A percentile compares a stretch with the other conserved stretches of the same genome.
These are phyloP conservation scores for Cephus nigrinus DNA, from an alignment of 2,888 invertebrate genomes.

Conservation along the genomic window DNA sequence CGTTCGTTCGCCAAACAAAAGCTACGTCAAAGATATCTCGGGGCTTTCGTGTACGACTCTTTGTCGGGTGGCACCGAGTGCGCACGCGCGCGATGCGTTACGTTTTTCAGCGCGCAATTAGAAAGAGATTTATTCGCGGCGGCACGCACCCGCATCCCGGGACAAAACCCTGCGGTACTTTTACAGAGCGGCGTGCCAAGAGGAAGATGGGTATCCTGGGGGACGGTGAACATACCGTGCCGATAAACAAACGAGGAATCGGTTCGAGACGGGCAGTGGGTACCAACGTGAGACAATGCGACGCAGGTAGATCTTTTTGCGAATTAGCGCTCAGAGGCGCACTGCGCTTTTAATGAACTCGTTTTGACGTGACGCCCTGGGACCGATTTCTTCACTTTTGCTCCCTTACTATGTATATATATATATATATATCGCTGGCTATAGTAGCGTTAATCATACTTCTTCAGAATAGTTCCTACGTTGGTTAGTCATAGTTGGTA, in stretches of 20 bases:
- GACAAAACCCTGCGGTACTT: background rate
- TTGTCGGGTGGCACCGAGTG: slow-evolving; percentile 54
- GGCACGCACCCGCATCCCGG: slow-evolving; percentile 38
- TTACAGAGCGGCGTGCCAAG: slow-evolving; percentile 11
- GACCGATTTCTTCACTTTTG: slow-evolving; percentile 19
- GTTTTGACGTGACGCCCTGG: slow-evolving; percentile 53
- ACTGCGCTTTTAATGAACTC: slow-evolving; percentile 58
- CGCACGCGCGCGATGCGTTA: slow-evolving; percentile 29
- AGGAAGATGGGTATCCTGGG: slow-evolving; percentile 10
- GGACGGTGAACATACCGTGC: slow-evolving; percentile 17
- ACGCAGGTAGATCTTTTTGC: slow-evolving; percentile 31
- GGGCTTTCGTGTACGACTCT: slow-evolving; percentile 29
- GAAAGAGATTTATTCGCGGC: slow-evolving; percentile 60
- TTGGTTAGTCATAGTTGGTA: no score
- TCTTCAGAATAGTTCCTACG: no score
- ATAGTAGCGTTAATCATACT: no score
- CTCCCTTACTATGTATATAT: slow-evolving; percentile 9
- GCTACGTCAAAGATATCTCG: no score
- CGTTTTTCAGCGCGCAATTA: slow-evolving; percentile 59
- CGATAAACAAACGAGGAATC: slow-evolving; percentile 21
- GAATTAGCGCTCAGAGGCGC: slow-evolving; percentile 24
- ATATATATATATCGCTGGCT: background rate
- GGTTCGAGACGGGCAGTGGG: slow-evolving; percentile 3
- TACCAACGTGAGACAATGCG: slow-evolving; percentile 43
- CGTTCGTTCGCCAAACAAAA: no score